Conservation (phyloP, 1,140 invertebrate species). For the Teleopsis dalmanni region DNA sequence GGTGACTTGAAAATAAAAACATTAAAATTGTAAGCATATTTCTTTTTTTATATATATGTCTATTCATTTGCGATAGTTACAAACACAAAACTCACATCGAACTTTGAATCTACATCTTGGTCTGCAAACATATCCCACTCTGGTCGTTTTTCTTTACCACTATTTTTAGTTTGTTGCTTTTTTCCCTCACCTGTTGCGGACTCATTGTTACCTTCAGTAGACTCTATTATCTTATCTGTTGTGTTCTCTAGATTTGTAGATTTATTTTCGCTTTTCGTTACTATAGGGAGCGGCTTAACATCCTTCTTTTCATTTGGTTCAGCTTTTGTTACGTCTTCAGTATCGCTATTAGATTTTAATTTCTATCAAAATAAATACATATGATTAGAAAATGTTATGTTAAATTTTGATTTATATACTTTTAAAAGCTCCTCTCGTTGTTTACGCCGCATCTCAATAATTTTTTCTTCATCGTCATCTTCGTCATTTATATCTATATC, state of each 20-base stretch:
- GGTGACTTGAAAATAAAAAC: constrained; percentile 49
- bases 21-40: not conserved
- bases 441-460: constrained; percentile 84
- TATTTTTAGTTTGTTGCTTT: not conserved
- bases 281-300: no score
- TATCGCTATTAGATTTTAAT: not conserved
- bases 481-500: constrained; percentile 78
- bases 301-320: no score
- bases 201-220: no score
- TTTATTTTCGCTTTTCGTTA: no score
- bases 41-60: not conserved
- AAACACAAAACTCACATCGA: constrained; percentile 62
- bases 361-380: not conserved
- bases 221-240: no score
- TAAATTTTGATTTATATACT: constrained; percentile 45
- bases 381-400: no score
- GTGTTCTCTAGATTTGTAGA: no score
- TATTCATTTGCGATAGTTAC: constrained; percentile 28
- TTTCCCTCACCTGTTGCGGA: not conserved
- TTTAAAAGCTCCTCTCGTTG: constrained; percentile 83
- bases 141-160: constrained; percentile 45
- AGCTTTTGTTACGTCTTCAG: not conserved
- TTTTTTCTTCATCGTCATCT: constrained; percentile 89
- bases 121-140: constrained; percentile 85
- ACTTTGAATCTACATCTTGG: constrained; percentile 76